These are phyloP conservation scores for Pterostichus madidus DNA, from an alignment of 2,888 invertebrate genomes.

Conservation along the genomic window DNA sequence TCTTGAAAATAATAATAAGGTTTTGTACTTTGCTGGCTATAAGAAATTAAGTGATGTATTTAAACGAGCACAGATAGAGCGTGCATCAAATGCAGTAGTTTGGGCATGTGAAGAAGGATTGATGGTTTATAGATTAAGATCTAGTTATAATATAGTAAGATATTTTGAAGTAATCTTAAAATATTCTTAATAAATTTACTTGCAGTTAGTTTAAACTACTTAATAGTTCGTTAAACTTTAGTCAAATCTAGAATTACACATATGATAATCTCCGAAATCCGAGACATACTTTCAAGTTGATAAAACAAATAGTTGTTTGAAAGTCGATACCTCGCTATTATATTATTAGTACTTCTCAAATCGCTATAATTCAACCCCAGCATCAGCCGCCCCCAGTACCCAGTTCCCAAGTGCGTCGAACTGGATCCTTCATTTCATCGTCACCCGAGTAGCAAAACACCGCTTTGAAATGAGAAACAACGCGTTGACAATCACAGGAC, in stretches of 20 bases:
- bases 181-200: no score
- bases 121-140: no score
- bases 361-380: no score
- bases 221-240: no score
- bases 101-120: conserved; percentile 18
- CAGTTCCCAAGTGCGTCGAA: neutral
- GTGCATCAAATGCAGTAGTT: conserved; percentile 6
- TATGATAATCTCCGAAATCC: no score
- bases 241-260: no score
- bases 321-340: neutral
- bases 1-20: conserved; percentile 15
- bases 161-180: no score
- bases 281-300: no score
- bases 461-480: conserved; percentile 11
- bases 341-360: neutral
- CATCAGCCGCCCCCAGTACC: neutral
- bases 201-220: no score
- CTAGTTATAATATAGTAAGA: no score
- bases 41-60: conserved; percentile 19
- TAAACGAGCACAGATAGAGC: conserved; percentile 11
- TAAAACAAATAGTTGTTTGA: no score
- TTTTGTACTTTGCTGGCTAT: conserved; percentile 10
- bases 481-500: neutral
- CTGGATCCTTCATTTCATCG: neutral
- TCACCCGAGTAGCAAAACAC: conserved; percentile 10